Conservation (phyloP, 2,888 invertebrate genomes). For the Lasius fuliginosus region DNA sequence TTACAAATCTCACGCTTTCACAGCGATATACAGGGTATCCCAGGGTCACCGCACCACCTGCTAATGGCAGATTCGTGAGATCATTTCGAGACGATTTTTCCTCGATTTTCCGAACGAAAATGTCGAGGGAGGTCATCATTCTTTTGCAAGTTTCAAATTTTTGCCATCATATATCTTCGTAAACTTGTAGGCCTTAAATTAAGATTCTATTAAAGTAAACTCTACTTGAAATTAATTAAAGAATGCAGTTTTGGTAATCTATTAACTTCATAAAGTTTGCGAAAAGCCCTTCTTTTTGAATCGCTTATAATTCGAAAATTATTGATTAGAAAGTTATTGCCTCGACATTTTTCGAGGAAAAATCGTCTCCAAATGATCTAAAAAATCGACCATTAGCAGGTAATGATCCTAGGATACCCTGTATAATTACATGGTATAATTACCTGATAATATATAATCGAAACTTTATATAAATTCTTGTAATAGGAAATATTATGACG, state of each 20-base stretch:
- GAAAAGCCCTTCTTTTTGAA: not conserved
- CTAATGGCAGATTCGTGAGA: not conserved
- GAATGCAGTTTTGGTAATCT: not conserved
- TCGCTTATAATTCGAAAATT: not conserved
- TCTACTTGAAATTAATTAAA: not conserved
- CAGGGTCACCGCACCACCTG: not conserved
- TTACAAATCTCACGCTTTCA: slow-evolving; percentile 44
- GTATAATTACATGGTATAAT: not conserved
- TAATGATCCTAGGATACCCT: not conserved
- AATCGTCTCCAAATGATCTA: not conserved
- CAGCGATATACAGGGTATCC: slow-evolving; percentile 6
- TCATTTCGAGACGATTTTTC: not conserved
- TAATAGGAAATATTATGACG: slow-evolving; percentile 7
- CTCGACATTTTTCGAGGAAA: not conserved
- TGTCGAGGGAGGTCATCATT: not conserved
- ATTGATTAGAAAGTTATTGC: too few relatives aligned
- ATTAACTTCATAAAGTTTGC: not conserved
- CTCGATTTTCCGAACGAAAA: not conserved
- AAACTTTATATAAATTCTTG: slow-evolving; percentile 35
- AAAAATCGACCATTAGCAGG: not conserved
- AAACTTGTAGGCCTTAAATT: not conserved
- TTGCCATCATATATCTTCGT: not conserved
- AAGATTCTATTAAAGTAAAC: not conserved
- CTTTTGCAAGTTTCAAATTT: not conserved
- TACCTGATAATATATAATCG: slow-evolving; percentile 4